A percentile compares a stretch with the other conserved stretches of the same genome.
phyloP scores from a whole-genome alignment of 2,797 vertebrate genomes.

The Centroberyx gerrardi region DNA sequence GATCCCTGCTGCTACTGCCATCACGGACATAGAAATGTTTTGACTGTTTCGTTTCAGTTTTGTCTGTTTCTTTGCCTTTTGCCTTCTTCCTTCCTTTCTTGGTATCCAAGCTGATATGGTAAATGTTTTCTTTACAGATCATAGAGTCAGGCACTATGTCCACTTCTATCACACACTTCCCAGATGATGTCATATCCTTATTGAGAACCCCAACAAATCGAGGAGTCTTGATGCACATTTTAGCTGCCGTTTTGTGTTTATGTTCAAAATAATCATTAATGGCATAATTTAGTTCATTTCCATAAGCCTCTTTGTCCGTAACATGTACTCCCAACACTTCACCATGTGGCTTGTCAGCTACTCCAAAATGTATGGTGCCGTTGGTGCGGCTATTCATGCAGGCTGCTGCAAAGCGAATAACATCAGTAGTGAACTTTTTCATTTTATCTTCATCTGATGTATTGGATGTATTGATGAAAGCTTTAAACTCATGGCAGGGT shows the following conservation, averaged over 20 bases:
- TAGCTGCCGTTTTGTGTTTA: conserved; percentile 60
- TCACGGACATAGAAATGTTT: conserved; percentile 73
- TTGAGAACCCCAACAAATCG: conserved; percentile 81
- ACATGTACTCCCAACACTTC: conserved; percentile 74
- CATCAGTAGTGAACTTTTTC: conserved; percentile 70
- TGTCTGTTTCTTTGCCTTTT: conserved; percentile 30
- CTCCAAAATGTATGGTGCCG: conserved; percentile 85
- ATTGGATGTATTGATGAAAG: conserved; percentile 63
- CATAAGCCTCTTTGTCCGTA: conserved; percentile 69
- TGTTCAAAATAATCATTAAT: conserved; percentile 64
- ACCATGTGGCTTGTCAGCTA: conserved; percentile 78
- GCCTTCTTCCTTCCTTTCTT: conserved; percentile 64
- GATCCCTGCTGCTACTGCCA: conserved; percentile 61
- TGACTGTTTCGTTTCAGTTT: not conserved
- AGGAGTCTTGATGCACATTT: conserved; percentile 70
- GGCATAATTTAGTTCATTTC: conserved; percentile 19
- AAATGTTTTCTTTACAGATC: conserved; percentile 63
- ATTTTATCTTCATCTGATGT: conserved; percentile 56
- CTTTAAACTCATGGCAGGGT: conserved; percentile 84
- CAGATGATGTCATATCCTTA: conserved; percentile 65
- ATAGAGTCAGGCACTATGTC: conserved; percentile 75
- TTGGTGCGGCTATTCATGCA: conserved; percentile 86
- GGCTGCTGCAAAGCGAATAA: conserved; percentile 77
- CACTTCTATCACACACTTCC: conserved; percentile 82
- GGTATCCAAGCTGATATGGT: conserved; percentile 32